Percentiles rank a stretch among this genome's conserved stretches.
Conservation (phyloP, 2,113 vertebrate species). For the Hippocampus barbouri region DNA sequence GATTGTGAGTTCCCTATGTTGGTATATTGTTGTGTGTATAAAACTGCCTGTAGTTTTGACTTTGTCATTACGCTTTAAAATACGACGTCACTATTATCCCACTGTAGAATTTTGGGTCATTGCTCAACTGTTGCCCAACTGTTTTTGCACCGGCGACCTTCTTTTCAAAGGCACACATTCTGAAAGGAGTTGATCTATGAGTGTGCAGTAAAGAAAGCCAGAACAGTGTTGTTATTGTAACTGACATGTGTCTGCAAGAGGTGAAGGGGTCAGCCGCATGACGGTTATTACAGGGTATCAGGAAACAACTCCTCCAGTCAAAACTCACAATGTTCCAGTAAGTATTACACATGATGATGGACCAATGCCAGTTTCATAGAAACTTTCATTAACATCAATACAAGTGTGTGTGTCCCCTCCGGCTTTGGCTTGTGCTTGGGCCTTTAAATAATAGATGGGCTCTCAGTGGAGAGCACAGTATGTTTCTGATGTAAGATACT, state of each 20-base stretch:
- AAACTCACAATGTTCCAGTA: conserved; percentile 27
- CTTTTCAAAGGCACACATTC: not conserved
- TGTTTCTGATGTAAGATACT: conserved; percentile 22
- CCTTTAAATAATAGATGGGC: conserved; percentile 79
- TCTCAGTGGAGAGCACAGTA: conserved; percentile 61
- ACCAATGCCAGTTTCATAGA: not conserved
- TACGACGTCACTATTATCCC: not conserved
- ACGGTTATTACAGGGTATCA: conserved; percentile 39
- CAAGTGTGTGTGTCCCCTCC: not conserved
- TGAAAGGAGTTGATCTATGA: not conserved
- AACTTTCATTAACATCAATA: not conserved
- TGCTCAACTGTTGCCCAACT: not conserved
- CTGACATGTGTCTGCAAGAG: conserved; percentile 35
- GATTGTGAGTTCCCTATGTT: too few species aligned
- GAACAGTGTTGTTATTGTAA: conserved; percentile 47
- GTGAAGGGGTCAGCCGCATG: conserved; percentile 63
- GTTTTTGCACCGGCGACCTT: not conserved
- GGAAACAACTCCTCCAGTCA: conserved; percentile 41
- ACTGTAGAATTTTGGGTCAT: not conserved
- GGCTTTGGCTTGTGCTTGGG: conserved; percentile 53
- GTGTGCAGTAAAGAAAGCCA: not conserved
- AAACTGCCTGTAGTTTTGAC: not conserved
- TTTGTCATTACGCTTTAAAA: not conserved
- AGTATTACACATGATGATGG: not conserved
- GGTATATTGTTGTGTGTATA: too few species aligned